phyloP scores from a whole-genome alignment of 2,113 vertebrate genomes.

The Ageneiosus marmoratus region DNA sequence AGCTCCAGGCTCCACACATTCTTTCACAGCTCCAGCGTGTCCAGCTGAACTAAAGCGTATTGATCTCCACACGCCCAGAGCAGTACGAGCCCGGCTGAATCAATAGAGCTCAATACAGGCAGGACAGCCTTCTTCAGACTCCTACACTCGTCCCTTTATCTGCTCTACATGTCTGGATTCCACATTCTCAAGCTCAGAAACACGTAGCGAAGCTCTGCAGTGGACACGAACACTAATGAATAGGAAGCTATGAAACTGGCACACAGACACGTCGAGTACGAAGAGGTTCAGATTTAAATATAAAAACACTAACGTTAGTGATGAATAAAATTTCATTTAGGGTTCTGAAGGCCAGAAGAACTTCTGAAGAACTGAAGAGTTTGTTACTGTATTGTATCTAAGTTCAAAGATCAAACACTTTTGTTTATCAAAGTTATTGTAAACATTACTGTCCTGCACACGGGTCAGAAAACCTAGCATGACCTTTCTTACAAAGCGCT shows the following conservation, averaged over 20 bases:
- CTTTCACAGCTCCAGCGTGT: not conserved
- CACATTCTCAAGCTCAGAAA: not conserved
- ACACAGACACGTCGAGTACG: not conserved
- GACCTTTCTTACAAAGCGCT: too few species aligned
- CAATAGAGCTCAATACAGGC: conserved; percentile 32
- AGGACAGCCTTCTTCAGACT: not conserved
- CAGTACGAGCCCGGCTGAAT: conserved; percentile 26
- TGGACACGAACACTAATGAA: too few species aligned
- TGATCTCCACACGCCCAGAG: conserved; percentile 19
- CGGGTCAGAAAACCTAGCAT: not conserved
- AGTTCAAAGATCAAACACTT: too few species aligned
- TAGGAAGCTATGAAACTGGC: not conserved
- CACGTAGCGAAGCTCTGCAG: too few species aligned
- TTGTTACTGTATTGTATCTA: too few species aligned
- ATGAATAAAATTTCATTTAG: not conserved
- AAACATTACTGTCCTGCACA: not conserved
- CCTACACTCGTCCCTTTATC: conserved; percentile 2
- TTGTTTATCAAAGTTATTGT: too few species aligned
- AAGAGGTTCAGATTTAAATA: not conserved
- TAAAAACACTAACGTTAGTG: not conserved
- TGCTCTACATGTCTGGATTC: not conserved
- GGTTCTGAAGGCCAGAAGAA: not conserved
- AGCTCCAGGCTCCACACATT: not conserved
- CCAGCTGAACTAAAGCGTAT: conserved; percentile 28
- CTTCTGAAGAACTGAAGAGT: not conserved